Conservation (phyloP, 2,113 vertebrate species). For the Phyllopteryx taeniolatus region DNA sequence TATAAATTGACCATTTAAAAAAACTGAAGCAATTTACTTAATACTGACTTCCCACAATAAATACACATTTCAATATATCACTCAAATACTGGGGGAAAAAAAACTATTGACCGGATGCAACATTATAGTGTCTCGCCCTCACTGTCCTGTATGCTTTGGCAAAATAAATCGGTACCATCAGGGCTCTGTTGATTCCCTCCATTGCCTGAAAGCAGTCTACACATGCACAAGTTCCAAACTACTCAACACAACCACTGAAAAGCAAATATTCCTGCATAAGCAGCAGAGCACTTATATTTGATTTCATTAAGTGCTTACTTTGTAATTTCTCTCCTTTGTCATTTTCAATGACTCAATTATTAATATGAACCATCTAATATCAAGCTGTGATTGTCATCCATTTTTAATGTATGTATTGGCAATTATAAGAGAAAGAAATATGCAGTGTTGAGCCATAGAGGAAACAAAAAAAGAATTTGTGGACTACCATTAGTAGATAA, state of each 20-base stretch:
- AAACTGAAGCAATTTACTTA: conserved; percentile 83
- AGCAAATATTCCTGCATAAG: not conserved
- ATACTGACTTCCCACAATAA: conserved; percentile 97
- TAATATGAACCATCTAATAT: conserved; percentile 26
- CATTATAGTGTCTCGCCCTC: conserved; percentile 66
- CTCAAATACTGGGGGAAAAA: conserved; percentile 82
- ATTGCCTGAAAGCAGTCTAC: conserved; percentile 52
- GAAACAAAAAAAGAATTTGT: not conserved
- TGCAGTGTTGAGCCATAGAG: not conserved
- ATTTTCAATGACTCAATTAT: conserved; percentile 31
- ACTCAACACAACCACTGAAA: conserved; percentile 13
- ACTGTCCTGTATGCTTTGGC: conserved; percentile 77
- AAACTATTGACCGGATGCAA: conserved; percentile 78
- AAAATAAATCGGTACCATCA: conserved; percentile 60
- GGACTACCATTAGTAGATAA: not conserved
- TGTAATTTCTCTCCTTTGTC: conserved; percentile 8
- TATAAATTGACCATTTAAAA: conserved; percentile 58
- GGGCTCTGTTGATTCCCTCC: conserved; percentile 31
- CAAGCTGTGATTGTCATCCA: conserved; percentile 71
- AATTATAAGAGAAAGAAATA: not conserved
- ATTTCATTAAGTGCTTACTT: conserved; percentile 2
- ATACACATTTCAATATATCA: conserved; percentile 92
- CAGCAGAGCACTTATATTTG: not conserved
- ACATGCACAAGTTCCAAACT: conserved; percentile 13
- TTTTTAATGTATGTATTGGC: conserved; percentile 1